Percentiles rank a stretch among this genome's conserved stretches.
Evolutionary conservation across 2,797 vertebrate species (phyloP).

Genomic region (Lepus oiostolus): DNA sequence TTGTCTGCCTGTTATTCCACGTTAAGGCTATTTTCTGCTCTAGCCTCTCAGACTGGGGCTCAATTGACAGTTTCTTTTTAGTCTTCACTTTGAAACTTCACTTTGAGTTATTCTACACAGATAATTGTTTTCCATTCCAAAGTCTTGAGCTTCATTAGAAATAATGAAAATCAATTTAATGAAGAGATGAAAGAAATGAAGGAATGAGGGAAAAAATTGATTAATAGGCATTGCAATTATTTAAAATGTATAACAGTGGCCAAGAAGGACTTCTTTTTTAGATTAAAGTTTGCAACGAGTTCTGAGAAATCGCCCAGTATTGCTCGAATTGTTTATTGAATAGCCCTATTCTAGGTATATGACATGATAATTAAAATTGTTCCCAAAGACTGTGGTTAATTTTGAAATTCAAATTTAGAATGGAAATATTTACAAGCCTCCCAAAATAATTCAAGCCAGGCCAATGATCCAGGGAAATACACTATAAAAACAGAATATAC

Average conservation of each 20-base stretch:
- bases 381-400: background rate
- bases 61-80: background rate
- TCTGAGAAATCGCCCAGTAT: background rate
- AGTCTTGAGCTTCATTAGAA: background rate
- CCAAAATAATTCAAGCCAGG: background rate
- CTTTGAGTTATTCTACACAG: background rate
- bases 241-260: background rate
- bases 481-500: background rate
- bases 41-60: background rate
- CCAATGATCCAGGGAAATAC: background rate
- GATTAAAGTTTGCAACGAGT: slow-evolving; percentile 50
- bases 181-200: background rate
- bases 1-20: background rate
- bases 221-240: background rate
- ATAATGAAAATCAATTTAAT: slow-evolving; percentile 2
- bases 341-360: background rate
- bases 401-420: slow-evolving; percentile 45
- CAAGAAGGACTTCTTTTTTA: background rate
- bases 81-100: background rate
- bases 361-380: background rate
- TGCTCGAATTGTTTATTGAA: background rate
- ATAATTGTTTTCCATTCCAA: background rate
- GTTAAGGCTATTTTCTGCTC: background rate
- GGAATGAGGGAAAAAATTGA: background rate
- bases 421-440: background rate